phyloP scores from a whole-genome alignment of 2,888 invertebrate genomes.

The Hylaea fasciaria region DNA sequence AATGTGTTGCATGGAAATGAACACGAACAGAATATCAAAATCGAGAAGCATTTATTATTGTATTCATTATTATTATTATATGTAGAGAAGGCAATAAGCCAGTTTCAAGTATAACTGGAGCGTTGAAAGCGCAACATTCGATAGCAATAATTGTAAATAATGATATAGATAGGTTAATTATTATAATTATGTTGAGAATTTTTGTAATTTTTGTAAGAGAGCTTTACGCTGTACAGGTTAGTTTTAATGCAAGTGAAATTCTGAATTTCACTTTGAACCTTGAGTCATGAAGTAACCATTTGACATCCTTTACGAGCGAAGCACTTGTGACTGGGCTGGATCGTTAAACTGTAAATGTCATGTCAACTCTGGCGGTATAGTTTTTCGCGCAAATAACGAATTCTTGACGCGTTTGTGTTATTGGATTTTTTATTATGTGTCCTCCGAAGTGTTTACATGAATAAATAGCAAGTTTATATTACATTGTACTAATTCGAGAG shows the following conservation, averaged over 20 bases:
- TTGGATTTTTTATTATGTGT: constrained; percentile 26
- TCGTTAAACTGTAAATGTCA: constrained; percentile 55
- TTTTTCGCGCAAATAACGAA: constrained; percentile 35
- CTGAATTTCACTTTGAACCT: constrained; percentile 76
- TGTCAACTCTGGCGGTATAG: constrained; percentile 40
- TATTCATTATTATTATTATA: constrained; percentile 67
- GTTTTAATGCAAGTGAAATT: constrained; percentile 75
- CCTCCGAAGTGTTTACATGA: constrained; percentile 15
- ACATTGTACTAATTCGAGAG: no score
- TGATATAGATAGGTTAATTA: constrained; percentile 81
- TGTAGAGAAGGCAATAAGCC: constrained; percentile 75
- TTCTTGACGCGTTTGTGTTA: constrained; percentile 23
- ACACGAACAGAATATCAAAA: constrained; percentile 56
- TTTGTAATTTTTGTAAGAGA: constrained; percentile 83
- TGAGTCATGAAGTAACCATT: constrained; percentile 63
- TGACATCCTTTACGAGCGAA: constrained; percentile 57
- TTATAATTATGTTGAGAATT: constrained; percentile 72
- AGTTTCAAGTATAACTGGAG: constrained; percentile 64
- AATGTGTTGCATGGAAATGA: background rate
- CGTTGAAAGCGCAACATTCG: constrained; percentile 80
- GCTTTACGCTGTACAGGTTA: constrained; percentile 81
- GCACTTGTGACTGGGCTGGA: constrained; percentile 60
- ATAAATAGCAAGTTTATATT: constrained; percentile 6
- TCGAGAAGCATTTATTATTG: constrained; percentile 46
- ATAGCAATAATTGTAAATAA: constrained; percentile 84